Conservation (phyloP, 1,140 invertebrate genomes). For the Brachionus rotundiformis region DNA sequence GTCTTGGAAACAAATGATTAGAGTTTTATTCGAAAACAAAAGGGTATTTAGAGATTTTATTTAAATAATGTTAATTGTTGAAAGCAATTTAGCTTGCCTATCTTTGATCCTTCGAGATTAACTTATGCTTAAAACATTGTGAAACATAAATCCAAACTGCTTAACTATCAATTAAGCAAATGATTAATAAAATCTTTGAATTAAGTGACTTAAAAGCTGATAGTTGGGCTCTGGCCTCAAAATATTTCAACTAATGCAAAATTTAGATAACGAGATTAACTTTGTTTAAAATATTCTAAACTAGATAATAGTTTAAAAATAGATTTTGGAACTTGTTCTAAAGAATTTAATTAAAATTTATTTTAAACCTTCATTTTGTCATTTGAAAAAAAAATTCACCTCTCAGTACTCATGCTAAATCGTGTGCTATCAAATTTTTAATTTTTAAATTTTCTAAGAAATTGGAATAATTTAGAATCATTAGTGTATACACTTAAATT, state of each 20-base stretch:
- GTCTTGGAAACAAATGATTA: constrained; percentile 9
- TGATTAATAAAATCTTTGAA: background rate
- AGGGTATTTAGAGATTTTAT: background rate
- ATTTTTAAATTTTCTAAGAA: background rate
- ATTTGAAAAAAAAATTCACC: too few species aligned
- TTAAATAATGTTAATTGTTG: background rate
- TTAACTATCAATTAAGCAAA: background rate
- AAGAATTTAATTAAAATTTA: background rate
- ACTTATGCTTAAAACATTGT: background rate
- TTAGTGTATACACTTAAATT: background rate
- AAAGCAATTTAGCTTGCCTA: background rate
- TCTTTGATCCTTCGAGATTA: background rate
- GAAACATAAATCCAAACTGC: background rate
- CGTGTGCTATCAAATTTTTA: background rate
- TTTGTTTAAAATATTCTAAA: background rate
- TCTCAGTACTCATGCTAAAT: background rate
- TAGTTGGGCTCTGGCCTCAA: background rate
- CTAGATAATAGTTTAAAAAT: constrained; percentile 3
- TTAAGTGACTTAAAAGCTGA: background rate
- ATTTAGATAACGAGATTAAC: background rate
- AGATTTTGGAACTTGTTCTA: background rate
- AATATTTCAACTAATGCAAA: background rate
- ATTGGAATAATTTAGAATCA: background rate
- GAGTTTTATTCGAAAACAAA: background rate
- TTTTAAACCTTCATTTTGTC: too few species aligned